Base-by-base conservation (phyloP, 37 sponge, comb jelly and placozoan genomes). In the Oopsacas minuta region DNA sequence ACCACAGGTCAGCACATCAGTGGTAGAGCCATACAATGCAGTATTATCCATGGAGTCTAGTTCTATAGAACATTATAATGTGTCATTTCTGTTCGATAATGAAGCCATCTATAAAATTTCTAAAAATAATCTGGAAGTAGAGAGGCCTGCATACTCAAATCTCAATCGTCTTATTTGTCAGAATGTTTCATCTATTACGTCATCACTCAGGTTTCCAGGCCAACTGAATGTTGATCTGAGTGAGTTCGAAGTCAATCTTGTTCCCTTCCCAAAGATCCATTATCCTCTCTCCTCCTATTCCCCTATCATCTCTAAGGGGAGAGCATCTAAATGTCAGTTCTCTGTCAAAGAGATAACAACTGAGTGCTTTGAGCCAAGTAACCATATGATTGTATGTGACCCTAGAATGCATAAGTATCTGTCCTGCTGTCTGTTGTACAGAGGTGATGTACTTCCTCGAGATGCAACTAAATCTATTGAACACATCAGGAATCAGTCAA, bases 21-120 rank as follows among this genome's bases (percentile, higher is more conserved):
- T 86, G n/a, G 86, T 86, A 35, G 86, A 86, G 37, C 86, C 86
- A 81, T 86, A 86, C 39, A 86, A 86, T 35, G 86, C 86, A 53
- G 86, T 86, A 10, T 46, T 39, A 1, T 39, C 81, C 3, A 86
- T 81, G 39, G 39, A 86, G 46, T 81, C 49, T 28, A 86, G 39
- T 49, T 61, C 75, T 10, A 86, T 86, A 39, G 86, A 86, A 28
- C 38, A 86, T 36, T 81, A 37, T 37, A 61, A 86, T 49, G 86
- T 86, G 12, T 81, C 81, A 32, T 86, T 86, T 35, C 86, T 86
- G 1, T 23, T 86, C 25, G 86, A 86, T 35, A 86, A 86, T 37
- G 81, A 86, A 37, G 86, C 86, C 20, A 86, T 86, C 38, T 86
- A 86, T 49, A 12, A 37, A 22, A n/a, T 86, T 22, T 86, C 82